Evolutionary conservation across 2,113 vertebrate genomes (phyloP).

Genomic region (Struthio camelus): DNA sequence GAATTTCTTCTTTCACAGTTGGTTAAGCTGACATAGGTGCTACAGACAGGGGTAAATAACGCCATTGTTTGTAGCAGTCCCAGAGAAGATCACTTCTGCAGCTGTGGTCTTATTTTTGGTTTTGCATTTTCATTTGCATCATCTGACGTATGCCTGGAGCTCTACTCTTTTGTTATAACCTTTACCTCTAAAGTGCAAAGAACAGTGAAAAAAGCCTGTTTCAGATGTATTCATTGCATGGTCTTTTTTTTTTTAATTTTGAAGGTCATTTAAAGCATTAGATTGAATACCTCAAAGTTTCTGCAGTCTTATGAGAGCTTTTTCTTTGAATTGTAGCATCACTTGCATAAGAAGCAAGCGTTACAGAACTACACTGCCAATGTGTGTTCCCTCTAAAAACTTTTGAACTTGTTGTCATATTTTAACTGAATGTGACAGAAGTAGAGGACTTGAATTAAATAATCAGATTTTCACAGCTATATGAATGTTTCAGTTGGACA

Average conservation of each 20-base stretch:
- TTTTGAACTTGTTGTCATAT: neutral
- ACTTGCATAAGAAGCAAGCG: neutral
- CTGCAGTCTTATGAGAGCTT: neutral
- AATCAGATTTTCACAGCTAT: slow-evolving; percentile 43
- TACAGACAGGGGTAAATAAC: neutral
- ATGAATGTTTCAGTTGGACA: neutral
- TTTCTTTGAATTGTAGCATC: neutral
- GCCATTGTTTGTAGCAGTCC: neutral
- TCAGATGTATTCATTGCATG: neutral
- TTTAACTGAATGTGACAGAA: slow-evolving; percentile 12
- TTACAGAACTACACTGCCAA: neutral
- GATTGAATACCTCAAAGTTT: neutral
- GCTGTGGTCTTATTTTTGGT: neutral
- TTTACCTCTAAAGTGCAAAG: neutral
- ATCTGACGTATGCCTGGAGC: neutral
- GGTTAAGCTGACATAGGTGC: neutral
- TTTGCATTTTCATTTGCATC: neutral
- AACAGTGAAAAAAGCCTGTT: neutral
- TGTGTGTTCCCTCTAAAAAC: neutral
- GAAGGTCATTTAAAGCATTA: neutral
- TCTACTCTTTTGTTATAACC: neutral
- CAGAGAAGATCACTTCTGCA: neutral
- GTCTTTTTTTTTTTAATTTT: neutral
- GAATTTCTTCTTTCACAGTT: neutral
- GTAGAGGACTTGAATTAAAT: slow-evolving; percentile 13